Evolutionary conservation across 2,113 vertebrate genomes (phyloP).

Genomic region (Antennarius striatus): DNA sequence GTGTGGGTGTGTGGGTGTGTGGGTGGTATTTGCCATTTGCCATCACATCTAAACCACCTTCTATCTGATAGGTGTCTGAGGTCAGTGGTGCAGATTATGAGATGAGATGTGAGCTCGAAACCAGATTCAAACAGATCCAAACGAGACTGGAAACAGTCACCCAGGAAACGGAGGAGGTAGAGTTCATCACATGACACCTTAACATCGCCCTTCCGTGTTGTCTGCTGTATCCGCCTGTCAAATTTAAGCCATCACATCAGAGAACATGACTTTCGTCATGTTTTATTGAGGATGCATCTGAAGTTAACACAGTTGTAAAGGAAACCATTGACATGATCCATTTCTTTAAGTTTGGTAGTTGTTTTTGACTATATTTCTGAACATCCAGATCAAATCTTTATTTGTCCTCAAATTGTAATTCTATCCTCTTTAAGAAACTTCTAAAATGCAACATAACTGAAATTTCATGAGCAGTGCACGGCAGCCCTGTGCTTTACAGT

Average conservation of each 20-base stretch:
- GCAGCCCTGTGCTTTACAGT: neutral
- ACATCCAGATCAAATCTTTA: too few relatives aligned
- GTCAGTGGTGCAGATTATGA: conserved; percentile 79
- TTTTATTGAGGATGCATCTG: too few relatives aligned
- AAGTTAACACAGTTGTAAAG: too few relatives aligned
- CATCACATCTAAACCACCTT: neutral
- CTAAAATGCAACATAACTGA: conserved; percentile 1
- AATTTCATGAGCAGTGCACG: neutral
- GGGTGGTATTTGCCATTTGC: too few relatives aligned
- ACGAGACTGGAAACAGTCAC: conserved; percentile 78
- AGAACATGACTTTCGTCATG: too few relatives aligned
- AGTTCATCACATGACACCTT: neutral
- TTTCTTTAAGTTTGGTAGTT: too few relatives aligned
- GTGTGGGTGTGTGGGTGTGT: too few relatives aligned
- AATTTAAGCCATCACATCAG: neutral
- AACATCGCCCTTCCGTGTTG: too few relatives aligned
- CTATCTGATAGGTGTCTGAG: conserved; percentile 78
- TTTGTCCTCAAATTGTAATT: neutral
- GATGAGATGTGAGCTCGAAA: conserved; percentile 82
- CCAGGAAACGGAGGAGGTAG: conserved; percentile 80
- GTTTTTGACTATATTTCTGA: too few relatives aligned
- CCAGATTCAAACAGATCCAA: conserved; percentile 84
- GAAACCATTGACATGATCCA: too few relatives aligned
- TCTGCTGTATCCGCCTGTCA: too few relatives aligned
- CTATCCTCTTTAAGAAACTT: neutral